A percentile compares a stretch with the other conserved stretches of the same genome.
Conservation (phyloP, 2,888 invertebrate species). For the Tetragonisca angustula region DNA sequence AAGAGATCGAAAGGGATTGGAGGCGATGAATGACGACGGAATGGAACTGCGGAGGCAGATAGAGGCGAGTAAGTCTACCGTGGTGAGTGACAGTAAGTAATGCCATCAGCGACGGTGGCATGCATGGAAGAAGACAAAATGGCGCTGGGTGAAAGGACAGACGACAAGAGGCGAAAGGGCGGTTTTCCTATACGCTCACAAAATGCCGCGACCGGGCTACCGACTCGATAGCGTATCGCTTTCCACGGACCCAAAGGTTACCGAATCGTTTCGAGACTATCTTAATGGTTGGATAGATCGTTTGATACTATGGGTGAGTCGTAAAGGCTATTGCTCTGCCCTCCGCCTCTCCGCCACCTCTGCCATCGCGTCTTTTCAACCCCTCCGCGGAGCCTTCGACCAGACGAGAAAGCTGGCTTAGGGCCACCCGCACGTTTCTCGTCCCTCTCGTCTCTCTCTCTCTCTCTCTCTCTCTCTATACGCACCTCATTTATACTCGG, state of each 20-base stretch:
- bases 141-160: slow-evolving; percentile 69
- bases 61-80: slow-evolving; percentile 34
- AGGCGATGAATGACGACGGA: slow-evolving; percentile 1
- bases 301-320: slow-evolving; percentile 84
- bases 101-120: slow-evolving; percentile 52
- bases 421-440: slow-evolving; percentile 72
- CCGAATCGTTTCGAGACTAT: slow-evolving; percentile 84
- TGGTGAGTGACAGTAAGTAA: slow-evolving; percentile 51
- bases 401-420: slow-evolving; percentile 74
- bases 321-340: slow-evolving; percentile 84
- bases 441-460: slow-evolving; percentile 37
- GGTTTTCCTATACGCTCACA: slow-evolving; percentile 74
- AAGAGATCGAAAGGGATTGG: not conserved
- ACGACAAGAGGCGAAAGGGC: slow-evolving; percentile 65
- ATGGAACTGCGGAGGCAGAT: slow-evolving; percentile 45
- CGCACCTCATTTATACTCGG: slow-evolving; percentile 75
- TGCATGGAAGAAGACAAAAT: slow-evolving; percentile 72
- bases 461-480: slow-evolving; percentile 48
- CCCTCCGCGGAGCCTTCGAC: slow-evolving; percentile 59
- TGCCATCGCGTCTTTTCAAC: slow-evolving; percentile 60
- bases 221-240: slow-evolving; percentile 83
- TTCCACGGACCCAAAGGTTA: slow-evolving; percentile 84
- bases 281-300: slow-evolving; percentile 84
- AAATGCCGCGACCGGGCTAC: slow-evolving; percentile 76
- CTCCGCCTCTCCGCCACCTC: slow-evolving; percentile 67